These are phyloP conservation scores for Salvelinus alpinus DNA, from an alignment of 2,113 vertebrate species.

Conservation along the genomic window DNA sequence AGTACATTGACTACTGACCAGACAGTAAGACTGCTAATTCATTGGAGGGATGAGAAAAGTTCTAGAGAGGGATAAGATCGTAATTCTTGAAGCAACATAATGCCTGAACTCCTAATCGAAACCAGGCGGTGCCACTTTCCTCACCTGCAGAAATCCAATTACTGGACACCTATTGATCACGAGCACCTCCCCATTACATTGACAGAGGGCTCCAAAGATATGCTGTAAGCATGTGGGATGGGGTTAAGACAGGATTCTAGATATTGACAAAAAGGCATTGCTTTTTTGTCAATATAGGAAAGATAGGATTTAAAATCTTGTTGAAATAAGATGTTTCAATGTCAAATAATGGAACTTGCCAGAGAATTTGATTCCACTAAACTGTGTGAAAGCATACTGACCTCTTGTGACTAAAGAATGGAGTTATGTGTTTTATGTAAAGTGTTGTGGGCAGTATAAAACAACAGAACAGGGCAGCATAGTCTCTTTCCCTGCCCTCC, in stretches of 20 bases:
- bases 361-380: background rate
- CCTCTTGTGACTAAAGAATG: constrained; percentile 60
- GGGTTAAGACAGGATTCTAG: constrained; percentile 2
- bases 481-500: too few relatives aligned
- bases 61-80: background rate
- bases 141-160: constrained; percentile 20
- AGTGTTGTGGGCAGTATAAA: too few relatives aligned
- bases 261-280: constrained; percentile 8
- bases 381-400: constrained; percentile 45
- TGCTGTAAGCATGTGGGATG: constrained; percentile 2
- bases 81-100: constrained; percentile 1
- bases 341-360: background rate
- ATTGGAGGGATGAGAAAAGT: background rate
- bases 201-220: constrained; percentile 14
- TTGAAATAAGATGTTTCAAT: constrained; percentile 1
- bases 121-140: background rate
- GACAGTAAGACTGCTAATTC: background rate
- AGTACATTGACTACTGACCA: background rate
- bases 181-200: constrained; percentile 17
- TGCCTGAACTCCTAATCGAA: constrained; percentile 3
- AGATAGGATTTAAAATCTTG: background rate
- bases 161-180: constrained; percentile 31
- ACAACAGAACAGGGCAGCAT: too few relatives aligned
- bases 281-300: background rate
- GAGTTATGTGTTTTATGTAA: background rate